Conservation (phyloP, 2,113 vertebrate genomes). For the Myotis lucifugus region DNA sequence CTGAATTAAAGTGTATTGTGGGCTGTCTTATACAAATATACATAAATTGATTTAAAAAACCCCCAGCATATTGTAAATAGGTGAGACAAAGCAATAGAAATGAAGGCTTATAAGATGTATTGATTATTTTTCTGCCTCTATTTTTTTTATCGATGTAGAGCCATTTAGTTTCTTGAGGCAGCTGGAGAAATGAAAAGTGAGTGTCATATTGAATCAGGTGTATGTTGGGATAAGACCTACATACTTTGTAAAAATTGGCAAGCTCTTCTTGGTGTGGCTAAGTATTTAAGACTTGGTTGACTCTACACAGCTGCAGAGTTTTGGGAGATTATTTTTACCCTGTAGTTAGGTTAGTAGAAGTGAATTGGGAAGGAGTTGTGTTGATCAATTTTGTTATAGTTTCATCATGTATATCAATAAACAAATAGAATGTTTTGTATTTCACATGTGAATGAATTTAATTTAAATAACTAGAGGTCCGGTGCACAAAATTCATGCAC, state of each 20-base stretch:
- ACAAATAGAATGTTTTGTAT: neutral
- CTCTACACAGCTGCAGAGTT: neutral
- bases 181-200: neutral
- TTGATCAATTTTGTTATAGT: neutral
- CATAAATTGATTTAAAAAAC: neutral
- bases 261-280: neutral
- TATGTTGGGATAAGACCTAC: neutral
- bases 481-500: no score
- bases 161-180: neutral
- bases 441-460: slow-evolving; percentile 21
- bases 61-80: neutral
- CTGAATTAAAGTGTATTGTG: neutral
- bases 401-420: neutral
- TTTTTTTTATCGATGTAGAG: neutral
- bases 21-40: slow-evolving; percentile 19
- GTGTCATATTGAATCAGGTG: neutral
- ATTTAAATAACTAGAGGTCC: neutral
- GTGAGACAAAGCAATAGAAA: slow-evolving; percentile 19
- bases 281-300: neutral
- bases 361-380: neutral
- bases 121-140: neutral
- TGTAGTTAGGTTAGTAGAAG: neutral
- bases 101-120: neutral
- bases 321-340: neutral
- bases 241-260: neutral